Base-by-base conservation (phyloP, 2,797 vertebrate species). In the Chrysocyon brachyurus region DNA sequence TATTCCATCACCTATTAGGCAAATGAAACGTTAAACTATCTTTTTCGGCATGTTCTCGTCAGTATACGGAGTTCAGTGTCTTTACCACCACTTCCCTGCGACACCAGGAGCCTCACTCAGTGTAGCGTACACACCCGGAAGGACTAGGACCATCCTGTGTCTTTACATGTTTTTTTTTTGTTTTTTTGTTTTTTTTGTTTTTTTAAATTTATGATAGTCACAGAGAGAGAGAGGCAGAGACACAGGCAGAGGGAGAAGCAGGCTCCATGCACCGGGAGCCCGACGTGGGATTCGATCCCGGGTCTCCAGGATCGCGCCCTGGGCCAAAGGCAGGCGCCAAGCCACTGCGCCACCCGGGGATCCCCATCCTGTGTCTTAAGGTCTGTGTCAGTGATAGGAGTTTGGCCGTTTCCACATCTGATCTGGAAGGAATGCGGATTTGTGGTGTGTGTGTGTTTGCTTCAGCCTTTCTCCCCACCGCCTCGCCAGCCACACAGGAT, bases 31-130 rank as follows among this genome's bases (percentile, higher is more conserved):
- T n/a, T 90, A 61, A 87, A n/a, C 22, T 70, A 56, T 77, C 90
- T 22, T 79, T 95, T 78, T 83, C 56, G 86, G 6, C 64, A 40
- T 81, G 4, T 75, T 86, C 56, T 94, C 70, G 68, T 93, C 83
- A 56, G 3, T 10, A 31, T 82, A 49, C 78, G 77, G 66, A 79
- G 17, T 75, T 63, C 22, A 26, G 14, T 72, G 15, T 91, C 87
- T 81, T 93, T 87, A 83, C 46, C 33, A 87, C 17, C 36, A 56
- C 75, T 93, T 75, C 14, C 46, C 52, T 16, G 33, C 33, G 31
- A 36, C 31, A 40, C 9, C 16, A 26, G 75, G 91, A 33, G 19
- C 36, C 49, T 79, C 93, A 26, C 54, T 64, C 26, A 63, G 24
- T 66, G 17, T 31, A 75, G n/a, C 59, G 12, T 54, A 31, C 2